Percentiles rank a stretch among this genome's conserved stretches.
phyloP scores from a whole-genome alignment of 35 echinoderm and acorn worm species.

The Acanthaster planci region DNA sequence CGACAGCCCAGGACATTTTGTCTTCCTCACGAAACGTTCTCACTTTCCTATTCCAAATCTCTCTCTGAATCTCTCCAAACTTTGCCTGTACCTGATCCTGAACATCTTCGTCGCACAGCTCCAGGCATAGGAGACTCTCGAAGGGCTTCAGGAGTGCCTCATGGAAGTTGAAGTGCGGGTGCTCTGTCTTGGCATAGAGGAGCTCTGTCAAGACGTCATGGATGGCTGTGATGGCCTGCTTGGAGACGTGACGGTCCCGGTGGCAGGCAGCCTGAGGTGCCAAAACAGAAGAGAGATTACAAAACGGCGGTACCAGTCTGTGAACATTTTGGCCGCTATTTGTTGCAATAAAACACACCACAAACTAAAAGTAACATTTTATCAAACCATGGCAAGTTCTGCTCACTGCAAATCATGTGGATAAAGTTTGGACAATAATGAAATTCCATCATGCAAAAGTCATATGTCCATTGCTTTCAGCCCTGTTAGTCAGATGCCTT shows the following conservation, averaged over 20 bases:
- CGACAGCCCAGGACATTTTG: too few relatives aligned
- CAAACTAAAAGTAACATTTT: too few relatives aligned
- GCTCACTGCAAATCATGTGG: too few relatives aligned
- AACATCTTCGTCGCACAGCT: constrained; percentile 96
- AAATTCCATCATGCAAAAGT: too few relatives aligned
- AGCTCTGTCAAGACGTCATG: constrained; percentile 95
- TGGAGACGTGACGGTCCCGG: constrained; percentile 97
- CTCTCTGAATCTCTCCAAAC: too few relatives aligned
- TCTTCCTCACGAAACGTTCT: too few relatives aligned
- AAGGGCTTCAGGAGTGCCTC: constrained; percentile 98
- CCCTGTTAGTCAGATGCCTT: too few relatives aligned
- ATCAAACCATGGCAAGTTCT: too few relatives aligned
- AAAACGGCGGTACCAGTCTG: not conserved
- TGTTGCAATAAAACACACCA: too few relatives aligned
- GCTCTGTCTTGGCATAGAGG: constrained; percentile 71
- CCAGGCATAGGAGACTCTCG: constrained; percentile 90
- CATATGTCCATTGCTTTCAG: too few relatives aligned
- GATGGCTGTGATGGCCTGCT: constrained; percentile 83
- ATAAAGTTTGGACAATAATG: too few relatives aligned
- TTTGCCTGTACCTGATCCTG: constrained; percentile 84
- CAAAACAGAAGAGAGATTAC: constrained; percentile 1
- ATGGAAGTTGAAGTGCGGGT: constrained; percentile 96
- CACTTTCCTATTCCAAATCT: too few relatives aligned
- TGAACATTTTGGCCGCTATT: not conserved
- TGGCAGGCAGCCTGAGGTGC: constrained; percentile 86